Conservation (phyloP, 1,140 invertebrate species). For the Neotoxoptera formosana region DNA sequence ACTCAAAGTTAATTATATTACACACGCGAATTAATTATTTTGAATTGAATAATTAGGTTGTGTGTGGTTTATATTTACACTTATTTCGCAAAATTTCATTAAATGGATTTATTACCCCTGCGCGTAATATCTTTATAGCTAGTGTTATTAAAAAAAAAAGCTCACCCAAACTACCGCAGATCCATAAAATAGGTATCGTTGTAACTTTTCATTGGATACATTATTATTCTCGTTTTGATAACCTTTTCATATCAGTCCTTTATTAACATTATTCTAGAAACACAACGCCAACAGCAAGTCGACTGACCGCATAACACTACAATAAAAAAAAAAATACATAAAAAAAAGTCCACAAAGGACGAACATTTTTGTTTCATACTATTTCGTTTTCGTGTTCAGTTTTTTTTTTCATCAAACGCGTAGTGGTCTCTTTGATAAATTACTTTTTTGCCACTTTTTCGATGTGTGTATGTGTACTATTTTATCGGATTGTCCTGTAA, state of each 20-base stretch:
- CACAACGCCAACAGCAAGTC: background rate
- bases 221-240: background rate
- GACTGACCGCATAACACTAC: background rate
- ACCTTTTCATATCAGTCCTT: background rate
- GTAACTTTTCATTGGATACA: background rate
- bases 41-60: background rate
- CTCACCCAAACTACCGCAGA: background rate
- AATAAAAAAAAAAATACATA: background rate
- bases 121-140: background rate
- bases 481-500: background rate
- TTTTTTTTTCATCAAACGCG: background rate
- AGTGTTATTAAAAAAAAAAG: background rate
- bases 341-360: background rate
- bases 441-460: background rate
- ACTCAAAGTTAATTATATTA: background rate
- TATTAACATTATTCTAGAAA: slow-evolving; percentile 1
- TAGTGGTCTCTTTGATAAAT: background rate
- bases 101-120: background rate
- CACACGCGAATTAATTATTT: background rate
- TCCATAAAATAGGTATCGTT: background rate
- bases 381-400: background rate
- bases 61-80: background rate
- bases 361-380: background rate
- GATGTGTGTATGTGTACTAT: background rate
- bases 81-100: background rate